These are phyloP conservation scores for Torymus tubicola DNA, from an alignment of 2,888 invertebrate species.

Conservation along the genomic window DNA sequence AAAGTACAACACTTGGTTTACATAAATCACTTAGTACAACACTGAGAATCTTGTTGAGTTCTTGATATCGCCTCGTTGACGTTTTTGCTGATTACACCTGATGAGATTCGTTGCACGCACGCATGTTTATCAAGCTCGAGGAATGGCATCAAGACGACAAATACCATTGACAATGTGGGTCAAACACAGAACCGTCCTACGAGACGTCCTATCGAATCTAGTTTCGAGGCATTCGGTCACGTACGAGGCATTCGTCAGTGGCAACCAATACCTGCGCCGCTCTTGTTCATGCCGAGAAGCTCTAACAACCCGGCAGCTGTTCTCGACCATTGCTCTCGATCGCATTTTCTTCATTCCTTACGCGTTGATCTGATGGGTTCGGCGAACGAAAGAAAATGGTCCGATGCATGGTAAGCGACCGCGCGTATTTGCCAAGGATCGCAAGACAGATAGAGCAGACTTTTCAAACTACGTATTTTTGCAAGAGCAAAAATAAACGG, in stretches of 20 bases:
- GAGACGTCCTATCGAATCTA: conserved; percentile 55
- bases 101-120: conserved; percentile 16
- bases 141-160: conserved; percentile 7
- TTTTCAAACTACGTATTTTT: background rate
- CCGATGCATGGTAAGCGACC: background rate
- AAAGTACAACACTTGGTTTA: too few relatives aligned
- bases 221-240: conserved; percentile 55
- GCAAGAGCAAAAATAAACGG: background rate
- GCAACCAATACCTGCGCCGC: conserved; percentile 19
- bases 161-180: conserved; percentile 7
- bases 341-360: conserved; percentile 29
- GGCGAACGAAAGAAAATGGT: conserved; percentile 48
- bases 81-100: background rate
- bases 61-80: background rate
- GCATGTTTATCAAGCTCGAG: conserved; percentile 16
- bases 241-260: conserved; percentile 58
- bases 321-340: background rate
- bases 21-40: too few relatives aligned
- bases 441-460: background rate
- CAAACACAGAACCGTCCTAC: conserved; percentile 5
- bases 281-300: conserved; percentile 20
- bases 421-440: background rate
- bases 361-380: conserved; percentile 22
- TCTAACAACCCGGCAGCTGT: background rate
- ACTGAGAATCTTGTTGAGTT: too few relatives aligned